Evolutionary conservation across 2,113 vertebrate genomes (phyloP), one percentile per base, ranked within the genome.

Genomic region (Ramphastos sulfuratus): DNA sequence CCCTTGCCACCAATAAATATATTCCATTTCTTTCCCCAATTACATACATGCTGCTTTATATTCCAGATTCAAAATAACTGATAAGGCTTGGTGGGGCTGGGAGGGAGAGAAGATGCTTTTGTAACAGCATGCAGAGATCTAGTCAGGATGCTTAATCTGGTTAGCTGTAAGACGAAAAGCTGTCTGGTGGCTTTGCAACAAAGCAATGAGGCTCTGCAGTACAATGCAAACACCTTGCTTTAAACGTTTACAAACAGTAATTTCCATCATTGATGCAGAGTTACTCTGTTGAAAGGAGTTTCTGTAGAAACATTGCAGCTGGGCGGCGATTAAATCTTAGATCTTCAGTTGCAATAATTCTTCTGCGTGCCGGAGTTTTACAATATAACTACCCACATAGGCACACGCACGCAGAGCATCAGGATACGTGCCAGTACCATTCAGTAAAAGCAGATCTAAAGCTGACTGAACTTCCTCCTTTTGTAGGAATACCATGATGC

Each of bases 161-260:
- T 92, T 92, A 93, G 85, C 93, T 71, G 59, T 65, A 88, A 92
- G 48, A 93, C 12, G 58, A 81, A 94, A 96, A 96, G 93, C 92
- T 88, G 73, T 7, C 76, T 48, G 5, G 58, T 69, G 92, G 85
- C 94, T 94, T 82, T 77, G 80, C 82, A 79, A 59, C 85, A 74
- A 85, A 81, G 74, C 59, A 70, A 84, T 1, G 66, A 83, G 58
- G 66, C 81, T 67, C 58, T 7, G 63, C 4, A 61, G 23, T 1
- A 25, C 31, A 59, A 13, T 7, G 21, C 50, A 44, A 80, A 72
- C 55, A 33, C 56, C 75, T 95, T 12, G 72, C 54, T 56, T 60
- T 39, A 50, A 71, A 63, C 58, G 67, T 66, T 85, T 89, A 89
- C 59, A 89, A 89, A 67, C 70, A 88, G 54, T 46, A 27, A 15